Conservation (phyloP, 1,140 invertebrate species). For the Zaprionus taronus region DNA sequence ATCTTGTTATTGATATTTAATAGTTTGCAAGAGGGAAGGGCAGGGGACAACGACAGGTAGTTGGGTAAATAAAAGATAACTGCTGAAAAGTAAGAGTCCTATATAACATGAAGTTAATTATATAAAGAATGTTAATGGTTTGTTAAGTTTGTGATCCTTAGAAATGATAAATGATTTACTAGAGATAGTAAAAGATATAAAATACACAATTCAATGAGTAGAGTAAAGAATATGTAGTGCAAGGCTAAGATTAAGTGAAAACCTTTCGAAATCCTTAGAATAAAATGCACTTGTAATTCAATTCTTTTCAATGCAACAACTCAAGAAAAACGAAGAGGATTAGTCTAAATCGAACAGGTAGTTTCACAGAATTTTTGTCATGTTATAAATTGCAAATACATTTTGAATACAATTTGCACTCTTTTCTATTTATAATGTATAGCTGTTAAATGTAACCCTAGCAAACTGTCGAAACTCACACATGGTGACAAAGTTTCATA, state of each 20-base stretch:
- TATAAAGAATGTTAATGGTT: not conserved
- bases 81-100: too few relatives aligned
- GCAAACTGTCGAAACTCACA: constrained; percentile 59
- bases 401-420: not conserved
- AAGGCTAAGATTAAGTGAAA: too few relatives aligned
- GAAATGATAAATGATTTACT: not conserved
- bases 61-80: not conserved
- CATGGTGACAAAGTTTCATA: constrained; percentile 23
- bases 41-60: constrained; percentile 16
- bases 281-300: not conserved
- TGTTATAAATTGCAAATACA: too few relatives aligned
- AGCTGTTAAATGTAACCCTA: constrained; percentile 36
- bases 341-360: not conserved
- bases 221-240: too few relatives aligned
- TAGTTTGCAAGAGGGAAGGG: constrained; percentile 5
- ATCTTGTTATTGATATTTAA: constrained; percentile 67
- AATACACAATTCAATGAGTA: too few relatives aligned
- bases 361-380: not conserved
- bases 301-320: not conserved
- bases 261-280: too few relatives aligned
- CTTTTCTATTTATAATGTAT: not conserved
- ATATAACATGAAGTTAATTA: constrained; percentile 11
- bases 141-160: not conserved
- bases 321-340: not conserved
- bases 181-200: too few relatives aligned